These are phyloP conservation scores for Orthosia gothica DNA, from an alignment of 2,888 invertebrate genomes.

Conservation along the genomic window DNA sequence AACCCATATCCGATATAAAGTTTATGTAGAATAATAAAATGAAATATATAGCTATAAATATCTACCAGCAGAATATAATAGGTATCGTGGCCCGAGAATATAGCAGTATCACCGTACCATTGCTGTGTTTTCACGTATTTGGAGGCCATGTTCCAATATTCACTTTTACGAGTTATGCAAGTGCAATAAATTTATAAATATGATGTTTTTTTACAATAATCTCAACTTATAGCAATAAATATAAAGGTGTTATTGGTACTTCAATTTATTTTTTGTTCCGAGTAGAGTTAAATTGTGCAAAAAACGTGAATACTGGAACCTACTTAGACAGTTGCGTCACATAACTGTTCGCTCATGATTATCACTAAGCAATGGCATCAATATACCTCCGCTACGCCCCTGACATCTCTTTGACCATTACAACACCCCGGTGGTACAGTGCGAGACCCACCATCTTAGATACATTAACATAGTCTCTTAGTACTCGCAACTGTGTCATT, in stretches of 20 bases:
- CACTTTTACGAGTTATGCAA: slow-evolving; percentile 71
- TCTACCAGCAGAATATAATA: slow-evolving; percentile 76
- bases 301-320: slow-evolving; percentile 71
- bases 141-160: slow-evolving; percentile 86
- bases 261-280: neutral
- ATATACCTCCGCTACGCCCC: slow-evolving; percentile 88
- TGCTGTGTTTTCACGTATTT: slow-evolving; percentile 76
- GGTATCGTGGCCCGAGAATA: slow-evolving; percentile 82
- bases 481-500: slow-evolving; percentile 85
- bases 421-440: slow-evolving; percentile 90
- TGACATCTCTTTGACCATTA: slow-evolving; percentile 89
- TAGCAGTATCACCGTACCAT: slow-evolving; percentile 83
- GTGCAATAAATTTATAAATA: neutral
- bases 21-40: slow-evolving; percentile 16
- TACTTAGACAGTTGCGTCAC: slow-evolving; percentile 38
- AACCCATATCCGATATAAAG: neutral
- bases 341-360: slow-evolving; percentile 25
- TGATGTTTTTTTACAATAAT: neutral
- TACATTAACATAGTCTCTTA: slow-evolving; percentile 26
- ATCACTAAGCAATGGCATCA: slow-evolving; percentile 71
- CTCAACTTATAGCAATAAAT: neutral
- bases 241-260: neutral
- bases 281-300: slow-evolving; percentile 22
- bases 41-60: slow-evolving; percentile 56
- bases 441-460: slow-evolving; percentile 76